Evolutionary conservation across 37 sponge, comb jelly and placozoan genomes (phyloP).

Genomic region (Diacarnus erythraeanus): DNA sequence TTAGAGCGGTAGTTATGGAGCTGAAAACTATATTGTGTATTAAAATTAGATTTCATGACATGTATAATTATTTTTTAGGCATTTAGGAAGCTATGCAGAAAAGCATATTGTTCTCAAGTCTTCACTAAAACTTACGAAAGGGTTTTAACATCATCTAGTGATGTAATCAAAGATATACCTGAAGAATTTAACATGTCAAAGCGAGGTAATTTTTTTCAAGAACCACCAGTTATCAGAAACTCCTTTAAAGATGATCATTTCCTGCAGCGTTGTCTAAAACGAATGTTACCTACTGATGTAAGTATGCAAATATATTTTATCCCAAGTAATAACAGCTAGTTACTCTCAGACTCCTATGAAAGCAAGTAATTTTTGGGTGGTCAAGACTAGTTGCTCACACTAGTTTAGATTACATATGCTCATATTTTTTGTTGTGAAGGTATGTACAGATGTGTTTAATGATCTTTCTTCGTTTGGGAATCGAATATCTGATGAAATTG

Average conservation of each 20-base stretch:
- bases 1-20: no score
- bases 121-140: no score
- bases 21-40: no score
- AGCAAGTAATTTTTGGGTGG: neutral
- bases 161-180: no score
- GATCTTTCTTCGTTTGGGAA: conserved; percentile 78
- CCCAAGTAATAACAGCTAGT: no score
- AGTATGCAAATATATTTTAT: no score
- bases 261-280: conserved; percentile 36
- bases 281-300: conserved; percentile 43
- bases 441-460: conserved; percentile 39
- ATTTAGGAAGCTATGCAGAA: no score
- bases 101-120: no score
- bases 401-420: neutral
- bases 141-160: no score
- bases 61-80: no score
- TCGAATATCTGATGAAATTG: conserved; percentile 66
- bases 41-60: no score
- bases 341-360: neutral
- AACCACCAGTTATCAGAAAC: conserved; percentile 52
- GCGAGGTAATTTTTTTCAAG: conserved; percentile 63
- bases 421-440: conserved; percentile 18
- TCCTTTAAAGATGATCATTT: conserved; percentile 55
- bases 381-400: neutral
- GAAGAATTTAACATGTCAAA: neutral